These are phyloP conservation scores for Spisula solida DNA, from an alignment of 2,888 invertebrate genomes.

Conservation along the genomic window DNA sequence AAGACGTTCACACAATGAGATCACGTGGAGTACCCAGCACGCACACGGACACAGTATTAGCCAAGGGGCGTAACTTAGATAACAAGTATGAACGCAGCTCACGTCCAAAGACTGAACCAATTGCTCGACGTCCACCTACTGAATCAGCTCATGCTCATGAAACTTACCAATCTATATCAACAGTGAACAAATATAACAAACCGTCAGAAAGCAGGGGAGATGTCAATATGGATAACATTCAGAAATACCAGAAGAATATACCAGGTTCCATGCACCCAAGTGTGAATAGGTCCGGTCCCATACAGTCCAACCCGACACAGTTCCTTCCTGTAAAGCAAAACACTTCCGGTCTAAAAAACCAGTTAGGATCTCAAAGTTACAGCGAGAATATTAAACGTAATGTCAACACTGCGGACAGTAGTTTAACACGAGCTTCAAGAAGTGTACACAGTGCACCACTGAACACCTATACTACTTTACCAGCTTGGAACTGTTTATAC, in stretches of 20 bases:
- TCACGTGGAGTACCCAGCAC: neutral
- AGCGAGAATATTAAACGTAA: neutral
- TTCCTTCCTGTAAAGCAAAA: conserved; percentile 19
- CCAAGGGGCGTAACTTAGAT: neutral
- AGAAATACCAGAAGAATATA: conserved; percentile 10
- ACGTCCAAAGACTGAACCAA: conserved; percentile 46
- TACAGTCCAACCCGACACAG: neutral
- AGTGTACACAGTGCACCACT: conserved; percentile 12
- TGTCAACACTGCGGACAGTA: conserved; percentile 13
- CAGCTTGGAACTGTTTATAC: conserved; percentile 59
- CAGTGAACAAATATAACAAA: neutral
- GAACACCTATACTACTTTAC: neutral
- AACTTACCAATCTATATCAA: neutral
- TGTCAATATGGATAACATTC: neutral
- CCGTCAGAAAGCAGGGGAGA: neutral
- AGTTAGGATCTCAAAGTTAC: conserved; percentile 18
- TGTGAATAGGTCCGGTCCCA: neutral
- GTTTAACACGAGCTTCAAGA: neutral
- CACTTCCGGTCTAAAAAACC: neutral
- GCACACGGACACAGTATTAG: conserved; percentile 41
- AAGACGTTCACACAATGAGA: neutral
- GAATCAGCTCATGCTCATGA: neutral
- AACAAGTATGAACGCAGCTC: neutral
- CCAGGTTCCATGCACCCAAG: neutral
- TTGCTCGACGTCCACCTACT: conserved; percentile 21